Conservation (phyloP, 2,888 invertebrate genomes). For the Cephus runcator region DNA sequence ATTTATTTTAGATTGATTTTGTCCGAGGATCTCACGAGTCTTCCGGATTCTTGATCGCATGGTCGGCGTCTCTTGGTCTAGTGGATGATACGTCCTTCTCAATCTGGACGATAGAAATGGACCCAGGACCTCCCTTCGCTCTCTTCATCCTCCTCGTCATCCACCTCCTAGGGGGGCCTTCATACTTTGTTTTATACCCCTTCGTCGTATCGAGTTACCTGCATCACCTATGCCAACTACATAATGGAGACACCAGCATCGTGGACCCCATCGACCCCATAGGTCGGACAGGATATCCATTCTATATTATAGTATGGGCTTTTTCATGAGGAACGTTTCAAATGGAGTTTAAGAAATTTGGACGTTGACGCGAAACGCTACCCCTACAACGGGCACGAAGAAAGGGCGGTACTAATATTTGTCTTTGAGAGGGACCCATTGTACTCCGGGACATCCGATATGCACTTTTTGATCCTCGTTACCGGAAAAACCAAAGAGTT, state of each 20-base stretch:
- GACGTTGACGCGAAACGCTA: not conserved
- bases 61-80: not conserved
- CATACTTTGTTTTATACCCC: constrained; percentile 30
- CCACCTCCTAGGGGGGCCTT: not conserved
- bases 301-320: constrained; percentile 39
- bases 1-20: not conserved
- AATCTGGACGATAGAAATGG: not conserved
- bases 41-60: not conserved
- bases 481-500: not conserved
- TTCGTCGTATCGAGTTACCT: constrained; percentile 48
- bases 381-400: constrained; percentile 43
- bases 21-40: not conserved
- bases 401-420: constrained; percentile 59
- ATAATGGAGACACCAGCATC: constrained; percentile 32
- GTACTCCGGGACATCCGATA: constrained; percentile 51
- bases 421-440: constrained; percentile 40
- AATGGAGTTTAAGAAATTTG: not conserved
- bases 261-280: constrained; percentile 24
- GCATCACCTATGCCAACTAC: constrained; percentile 40
- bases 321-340: not conserved
- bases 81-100: not conserved
- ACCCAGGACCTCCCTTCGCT: not conserved
- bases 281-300: constrained; percentile 56
- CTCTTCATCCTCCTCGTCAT: not conserved
- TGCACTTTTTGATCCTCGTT: constrained; percentile 16